Percentiles rank a stretch among this genome's conserved stretches.
phyloP scores from a whole-genome alignment of 1,140 invertebrate species.

The Coenobita brevimanus region DNA sequence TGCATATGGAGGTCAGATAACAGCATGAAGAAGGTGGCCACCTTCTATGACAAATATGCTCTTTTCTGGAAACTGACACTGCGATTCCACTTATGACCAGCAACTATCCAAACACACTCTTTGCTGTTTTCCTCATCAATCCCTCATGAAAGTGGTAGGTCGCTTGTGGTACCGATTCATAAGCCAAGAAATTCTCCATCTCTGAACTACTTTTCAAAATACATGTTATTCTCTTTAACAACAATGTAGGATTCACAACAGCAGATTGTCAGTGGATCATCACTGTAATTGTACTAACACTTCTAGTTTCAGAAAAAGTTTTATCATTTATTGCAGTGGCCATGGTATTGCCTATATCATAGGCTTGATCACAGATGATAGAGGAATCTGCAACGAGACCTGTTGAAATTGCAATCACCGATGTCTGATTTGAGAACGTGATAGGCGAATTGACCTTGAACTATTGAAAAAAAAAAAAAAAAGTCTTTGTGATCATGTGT shows the following conservation, averaged over 20 bases:
- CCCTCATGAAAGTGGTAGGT: background rate
- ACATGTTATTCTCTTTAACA: conserved; percentile 19
- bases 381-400: background rate
- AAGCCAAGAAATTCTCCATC: background rate
- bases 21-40: background rate
- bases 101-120: background rate
- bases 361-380: background rate
- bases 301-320: background rate
- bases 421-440: background rate
- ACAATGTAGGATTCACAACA: conserved; percentile 16
- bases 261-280: background rate
- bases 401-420: background rate
- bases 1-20: background rate
- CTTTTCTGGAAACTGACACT: background rate
- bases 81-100: background rate
- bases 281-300: background rate
- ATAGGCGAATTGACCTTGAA: background rate
- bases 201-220: background rate
- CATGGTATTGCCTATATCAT: background rate
- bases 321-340: background rate
- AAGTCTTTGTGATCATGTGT: background rate
- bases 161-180: background rate
- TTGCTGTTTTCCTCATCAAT: conserved; percentile 15
- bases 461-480: background rate
- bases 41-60: background rate